A percentile compares a stretch with the other conserved stretches of the same genome.
phyloP scores from a whole-genome alignment of 2,888 invertebrate genomes.

The Diloba caeruleocephala region DNA sequence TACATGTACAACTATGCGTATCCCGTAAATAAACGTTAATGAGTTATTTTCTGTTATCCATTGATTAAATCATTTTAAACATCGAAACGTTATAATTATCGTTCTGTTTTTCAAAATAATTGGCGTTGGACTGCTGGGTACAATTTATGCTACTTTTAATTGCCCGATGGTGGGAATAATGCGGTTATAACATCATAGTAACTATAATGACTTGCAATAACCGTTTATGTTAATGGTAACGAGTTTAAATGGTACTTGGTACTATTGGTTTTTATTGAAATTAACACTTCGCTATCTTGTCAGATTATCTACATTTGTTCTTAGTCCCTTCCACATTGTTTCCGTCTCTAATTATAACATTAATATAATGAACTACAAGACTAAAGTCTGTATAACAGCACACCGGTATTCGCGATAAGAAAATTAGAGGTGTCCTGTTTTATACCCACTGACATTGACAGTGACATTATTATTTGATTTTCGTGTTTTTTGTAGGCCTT shows the following conservation, averaged over 20 bases:
- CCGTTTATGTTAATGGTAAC: slow-evolving; percentile 48
- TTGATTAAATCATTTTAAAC: slow-evolving; percentile 67
- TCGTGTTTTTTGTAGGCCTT: no score
- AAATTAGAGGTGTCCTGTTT: no score
- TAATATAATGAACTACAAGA: neutral
- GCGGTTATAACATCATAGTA: slow-evolving; percentile 43
- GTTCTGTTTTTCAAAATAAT: slow-evolving; percentile 49
- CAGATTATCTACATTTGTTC: slow-evolving; percentile 41
- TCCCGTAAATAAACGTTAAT: slow-evolving; percentile 54
- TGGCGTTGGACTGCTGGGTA: slow-evolving; percentile 29
- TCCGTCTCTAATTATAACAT: slow-evolving; percentile 2
- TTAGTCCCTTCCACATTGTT: slow-evolving; percentile 4
- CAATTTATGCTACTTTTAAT: slow-evolving; percentile 52
- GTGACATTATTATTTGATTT: no score
- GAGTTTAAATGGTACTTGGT: slow-evolving; percentile 46
- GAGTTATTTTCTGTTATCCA: slow-evolving; percentile 59
- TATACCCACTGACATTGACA: no score
- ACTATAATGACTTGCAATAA: slow-evolving; percentile 47
- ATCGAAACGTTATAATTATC: slow-evolving; percentile 51
- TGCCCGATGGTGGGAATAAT: slow-evolving; percentile 33
- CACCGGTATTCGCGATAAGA: no score
- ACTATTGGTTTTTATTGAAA: slow-evolving; percentile 55
- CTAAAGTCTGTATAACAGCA: no score
- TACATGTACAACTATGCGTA: neutral
- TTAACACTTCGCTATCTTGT: slow-evolving; percentile 45